Evolutionary conservation across 64 coral and sea anemone genomes (phyloP).

Genomic region (Pocillopora damicornis): DNA sequence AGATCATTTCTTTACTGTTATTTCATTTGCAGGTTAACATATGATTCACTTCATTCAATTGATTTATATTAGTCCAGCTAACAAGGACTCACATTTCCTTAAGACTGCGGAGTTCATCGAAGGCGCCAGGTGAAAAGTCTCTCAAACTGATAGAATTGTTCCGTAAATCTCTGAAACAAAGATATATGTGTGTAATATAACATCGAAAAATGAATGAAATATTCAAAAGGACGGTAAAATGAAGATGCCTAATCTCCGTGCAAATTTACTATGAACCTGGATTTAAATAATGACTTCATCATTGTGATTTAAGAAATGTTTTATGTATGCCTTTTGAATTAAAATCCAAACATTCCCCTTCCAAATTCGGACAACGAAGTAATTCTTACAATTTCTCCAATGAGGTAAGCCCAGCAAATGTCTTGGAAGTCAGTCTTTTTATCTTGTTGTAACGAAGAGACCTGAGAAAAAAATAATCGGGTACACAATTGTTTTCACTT

Average conservation of each 20-base stretch:
- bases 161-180: constrained; percentile 1
- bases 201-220: no score
- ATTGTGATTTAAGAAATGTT: no score
- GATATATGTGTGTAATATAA: not conserved
- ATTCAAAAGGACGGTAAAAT: no score
- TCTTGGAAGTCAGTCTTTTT: not conserved
- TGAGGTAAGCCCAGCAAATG: constrained; percentile 25
- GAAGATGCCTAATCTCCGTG: no score
- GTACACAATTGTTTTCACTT: no score
- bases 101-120: constrained; percentile 5
- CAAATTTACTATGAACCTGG: no score
- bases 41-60: no score
- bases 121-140: constrained; percentile 20
- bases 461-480: not conserved
- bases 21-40: no score
- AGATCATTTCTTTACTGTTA: no score
- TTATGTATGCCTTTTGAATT: no score
- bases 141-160: constrained; percentile 2
- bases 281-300: no score
- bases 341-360: not conserved
- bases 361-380: not conserved
- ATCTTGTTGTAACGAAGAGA: constrained; percentile 47
- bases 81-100: constrained; percentile 30
- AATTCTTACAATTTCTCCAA: constrained; percentile 45
- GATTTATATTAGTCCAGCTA: no score